A percentile compares a stretch with the other conserved stretches of the same genome.
phyloP scores from a whole-genome alignment of 2,113 vertebrate genomes.

The Mesoclemmys tuberculata region DNA sequence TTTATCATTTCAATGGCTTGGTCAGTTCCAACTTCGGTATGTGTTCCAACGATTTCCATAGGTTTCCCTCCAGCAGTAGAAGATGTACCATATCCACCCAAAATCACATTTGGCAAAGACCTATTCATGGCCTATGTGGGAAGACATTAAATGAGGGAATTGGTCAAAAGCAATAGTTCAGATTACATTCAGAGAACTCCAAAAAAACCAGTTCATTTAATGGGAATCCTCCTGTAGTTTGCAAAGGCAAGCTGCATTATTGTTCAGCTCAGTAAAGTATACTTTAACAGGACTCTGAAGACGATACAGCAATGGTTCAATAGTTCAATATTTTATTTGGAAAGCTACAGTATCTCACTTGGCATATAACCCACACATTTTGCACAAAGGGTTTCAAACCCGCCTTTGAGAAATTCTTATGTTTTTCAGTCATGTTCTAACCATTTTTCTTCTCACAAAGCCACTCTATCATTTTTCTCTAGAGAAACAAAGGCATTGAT shows the following conservation, averaged over 20 bases:
- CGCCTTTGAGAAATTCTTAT: constrained; percentile 8
- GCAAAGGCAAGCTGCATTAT: constrained; percentile 38
- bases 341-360: constrained; percentile 35
- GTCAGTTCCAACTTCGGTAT: not conserved
- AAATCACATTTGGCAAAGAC: constrained; percentile 35
- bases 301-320: constrained; percentile 49
- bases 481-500: constrained; percentile 43
- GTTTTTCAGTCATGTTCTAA: constrained; percentile 12
- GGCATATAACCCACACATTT: constrained; percentile 45
- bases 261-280: constrained; percentile 62
- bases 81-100: not conserved
- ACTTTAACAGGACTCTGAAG: constrained; percentile 65
- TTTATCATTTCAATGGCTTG: constrained; percentile 4
- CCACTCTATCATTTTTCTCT: constrained; percentile 28
- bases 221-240: constrained; percentile 42
- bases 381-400: constrained; percentile 34
- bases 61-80: constrained; percentile 15
- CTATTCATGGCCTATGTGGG: not conserved
- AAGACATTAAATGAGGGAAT: not conserved
- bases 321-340: constrained; percentile 31
- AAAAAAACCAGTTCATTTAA: constrained; percentile 48
- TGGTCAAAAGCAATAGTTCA: constrained; percentile 6
- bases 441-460: constrained; percentile 19
- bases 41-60: constrained; percentile 20
- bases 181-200: constrained; percentile 25